Base-by-base conservation (phyloP, 1,140 invertebrate genomes). In the Drosophila gunungcola region DNA sequence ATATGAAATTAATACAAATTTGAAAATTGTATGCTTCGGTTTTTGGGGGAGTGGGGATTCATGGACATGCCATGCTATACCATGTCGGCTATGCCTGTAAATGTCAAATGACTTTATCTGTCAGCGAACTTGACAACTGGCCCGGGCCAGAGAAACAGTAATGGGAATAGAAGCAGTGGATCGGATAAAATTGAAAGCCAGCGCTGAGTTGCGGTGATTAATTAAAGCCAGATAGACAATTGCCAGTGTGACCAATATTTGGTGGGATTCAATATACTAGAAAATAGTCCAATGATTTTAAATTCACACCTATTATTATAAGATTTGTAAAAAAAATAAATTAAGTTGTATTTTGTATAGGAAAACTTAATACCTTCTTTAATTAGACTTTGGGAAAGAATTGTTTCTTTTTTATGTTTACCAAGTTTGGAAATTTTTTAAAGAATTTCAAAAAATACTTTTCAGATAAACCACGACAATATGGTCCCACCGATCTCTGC, bases 71-170 rank as follows among this genome's bases (percentile, higher is more conserved):
- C 62, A 65, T 63, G 62, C 45, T 51, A 32, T 43, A 69, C 62
- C 79, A 88, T 88, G 84, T 88, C 77, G 61, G 77, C 79, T 57
- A 78, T 89, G 84, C 80, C 73, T 89, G 84, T 89, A 89, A 89
- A 89, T 89, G 85, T 89, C 84, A 89, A 90, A 89, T 89, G 84
- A 78, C 84, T 89, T 89, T 90, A 89, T 89, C 84, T 89, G 84
- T 89, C 84, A 84, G 73, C 85, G 65, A 54, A 85, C 63, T 90
- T 84, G 84, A 90, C 84, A 89, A 89, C 74, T 73, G 56, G 43
- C 51, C 48, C 49, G 43, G 41, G 58, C 81, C 53, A 38, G 46
- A 49, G 51, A 48, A 53, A 51, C 65, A 63, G 64, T 72, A 57
- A 70, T 67, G 41, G 62, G 41, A 69, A 68, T 39, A 57, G 43